Evolutionary conservation across 2,113 vertebrate species (phyloP).

Genomic region (Petaurus breviceps): DNA sequence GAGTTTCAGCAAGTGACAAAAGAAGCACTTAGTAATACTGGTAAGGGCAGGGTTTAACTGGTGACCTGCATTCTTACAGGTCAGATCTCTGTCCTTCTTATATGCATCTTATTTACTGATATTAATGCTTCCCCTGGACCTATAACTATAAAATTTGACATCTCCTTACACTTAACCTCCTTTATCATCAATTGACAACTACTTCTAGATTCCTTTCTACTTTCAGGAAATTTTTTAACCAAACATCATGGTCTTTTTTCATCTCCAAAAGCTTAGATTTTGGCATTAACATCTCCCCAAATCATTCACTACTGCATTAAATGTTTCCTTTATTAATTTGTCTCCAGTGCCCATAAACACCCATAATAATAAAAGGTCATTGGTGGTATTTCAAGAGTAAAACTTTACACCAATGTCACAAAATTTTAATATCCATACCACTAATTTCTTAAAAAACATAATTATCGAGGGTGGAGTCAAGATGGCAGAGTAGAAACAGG

Average conservation of each 20-base stretch:
- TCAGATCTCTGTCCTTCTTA: background rate
- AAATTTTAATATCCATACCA: background rate
- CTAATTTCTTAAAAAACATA: too few species aligned
- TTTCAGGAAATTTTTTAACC: background rate
- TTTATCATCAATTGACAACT: background rate
- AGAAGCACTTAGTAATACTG: background rate
- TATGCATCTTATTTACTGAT: background rate
- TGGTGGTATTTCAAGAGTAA: background rate
- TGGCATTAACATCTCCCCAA: background rate
- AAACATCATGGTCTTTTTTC: background rate
- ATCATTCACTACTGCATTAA: background rate
- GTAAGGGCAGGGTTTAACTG: background rate
- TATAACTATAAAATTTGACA: background rate
- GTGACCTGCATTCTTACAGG: background rate
- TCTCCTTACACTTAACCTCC: background rate
- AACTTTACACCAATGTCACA: background rate
- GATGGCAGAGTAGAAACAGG: too few species aligned
- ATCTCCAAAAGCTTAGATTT: background rate
- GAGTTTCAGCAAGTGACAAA: too few species aligned
- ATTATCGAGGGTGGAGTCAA: too few species aligned
- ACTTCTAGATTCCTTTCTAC: background rate
- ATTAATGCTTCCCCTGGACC: background rate
- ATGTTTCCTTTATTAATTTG: background rate
- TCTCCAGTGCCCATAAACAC: background rate
- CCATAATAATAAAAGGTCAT: background rate